Conservation (phyloP, 1,140 invertebrate genomes). For the Adoxophyes honmai region DNA sequence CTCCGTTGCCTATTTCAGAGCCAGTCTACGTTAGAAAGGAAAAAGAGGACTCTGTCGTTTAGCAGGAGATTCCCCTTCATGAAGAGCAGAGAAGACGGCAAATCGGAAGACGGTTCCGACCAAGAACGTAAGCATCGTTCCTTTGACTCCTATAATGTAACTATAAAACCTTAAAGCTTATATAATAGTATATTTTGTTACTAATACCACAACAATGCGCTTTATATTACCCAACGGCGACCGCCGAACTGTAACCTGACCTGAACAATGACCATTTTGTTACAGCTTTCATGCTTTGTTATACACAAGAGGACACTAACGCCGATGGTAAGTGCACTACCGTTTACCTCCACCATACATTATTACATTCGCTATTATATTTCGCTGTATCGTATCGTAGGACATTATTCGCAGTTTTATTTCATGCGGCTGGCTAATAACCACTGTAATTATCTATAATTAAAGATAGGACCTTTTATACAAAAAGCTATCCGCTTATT, state of each 20-base stretch:
- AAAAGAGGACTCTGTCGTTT: conserved; percentile 99
- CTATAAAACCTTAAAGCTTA: not conserved
- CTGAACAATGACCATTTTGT: conserved; percentile 76
- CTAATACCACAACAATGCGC: conserved; percentile 9
- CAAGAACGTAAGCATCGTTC: conserved; percentile 94
- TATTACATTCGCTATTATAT: conserved; percentile 45
- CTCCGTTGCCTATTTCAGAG: conserved; percentile 65
- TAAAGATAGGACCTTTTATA: conserved; percentile 42
- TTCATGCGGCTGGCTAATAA: conserved; percentile 60
- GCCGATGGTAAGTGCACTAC: conserved; percentile 86
- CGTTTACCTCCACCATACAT: conserved; percentile 28
- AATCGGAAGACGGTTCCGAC: conserved; percentile 97
- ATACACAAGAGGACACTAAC: conserved; percentile 92
- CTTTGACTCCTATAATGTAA: not conserved
- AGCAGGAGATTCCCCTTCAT: conserved; percentile 99
- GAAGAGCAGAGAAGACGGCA: conserved; percentile 97
- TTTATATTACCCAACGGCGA: conserved; percentile 2
- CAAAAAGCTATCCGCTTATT: conserved; percentile 52
- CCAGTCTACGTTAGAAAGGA: conserved; percentile 95
- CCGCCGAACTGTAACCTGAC: not conserved
- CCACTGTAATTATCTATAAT: conserved; percentile 32
- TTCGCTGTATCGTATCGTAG: conserved; percentile 60
- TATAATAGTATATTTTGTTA: conserved; percentile 9
- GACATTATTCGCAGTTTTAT: conserved; percentile 53
- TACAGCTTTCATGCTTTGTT: conserved; percentile 94